Evolutionary conservation across 1,140 invertebrate species (phyloP).

Genomic region (Drosophila willistoni): DNA sequence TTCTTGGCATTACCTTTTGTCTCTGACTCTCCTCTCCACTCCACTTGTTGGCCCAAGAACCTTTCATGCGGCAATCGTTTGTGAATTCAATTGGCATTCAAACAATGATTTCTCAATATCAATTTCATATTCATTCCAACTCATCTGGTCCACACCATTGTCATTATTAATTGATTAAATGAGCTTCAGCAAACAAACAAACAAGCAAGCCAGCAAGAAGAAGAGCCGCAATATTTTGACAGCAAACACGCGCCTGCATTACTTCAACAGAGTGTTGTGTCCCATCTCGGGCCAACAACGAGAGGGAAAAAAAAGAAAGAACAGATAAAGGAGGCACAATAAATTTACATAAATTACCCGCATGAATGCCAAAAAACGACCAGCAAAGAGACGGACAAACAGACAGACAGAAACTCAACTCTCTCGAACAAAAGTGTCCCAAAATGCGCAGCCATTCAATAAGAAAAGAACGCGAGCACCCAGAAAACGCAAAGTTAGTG

Average conservation of each 20-base stretch:
- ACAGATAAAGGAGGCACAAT: constrained; percentile 73
- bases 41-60: not conserved
- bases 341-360: constrained; percentile 81
- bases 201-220: not conserved
- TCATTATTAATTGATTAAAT: constrained; percentile 72
- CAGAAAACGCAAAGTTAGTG: constrained; percentile 36
- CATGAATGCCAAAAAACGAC: constrained; percentile 67
- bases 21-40: not conserved
- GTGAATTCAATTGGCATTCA: constrained; percentile 5
- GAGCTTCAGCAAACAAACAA: constrained; percentile 11
- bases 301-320: constrained; percentile 27
- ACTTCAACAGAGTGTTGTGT: not conserved
- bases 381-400: too few relatives aligned
- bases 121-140: constrained; percentile 52
- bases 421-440: constrained; percentile 65
- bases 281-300: constrained; percentile 7
- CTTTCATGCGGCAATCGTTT: constrained; percentile 6
- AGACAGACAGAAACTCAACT: constrained; percentile 12
- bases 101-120: constrained; percentile 19
- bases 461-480: constrained; percentile 19
- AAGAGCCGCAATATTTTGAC: constrained; percentile 62
- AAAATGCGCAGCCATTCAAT: constrained; percentile 72
- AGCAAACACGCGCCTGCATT: constrained; percentile 62
- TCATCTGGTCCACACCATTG: constrained; percentile 48
- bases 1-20: constrained; percentile 6